Percentiles rank a stretch among this genome's conserved stretches.
These are phyloP conservation scores for Pseudoips prasinana DNA, from an alignment of 2,888 invertebrate species.

Conservation along the genomic window DNA sequence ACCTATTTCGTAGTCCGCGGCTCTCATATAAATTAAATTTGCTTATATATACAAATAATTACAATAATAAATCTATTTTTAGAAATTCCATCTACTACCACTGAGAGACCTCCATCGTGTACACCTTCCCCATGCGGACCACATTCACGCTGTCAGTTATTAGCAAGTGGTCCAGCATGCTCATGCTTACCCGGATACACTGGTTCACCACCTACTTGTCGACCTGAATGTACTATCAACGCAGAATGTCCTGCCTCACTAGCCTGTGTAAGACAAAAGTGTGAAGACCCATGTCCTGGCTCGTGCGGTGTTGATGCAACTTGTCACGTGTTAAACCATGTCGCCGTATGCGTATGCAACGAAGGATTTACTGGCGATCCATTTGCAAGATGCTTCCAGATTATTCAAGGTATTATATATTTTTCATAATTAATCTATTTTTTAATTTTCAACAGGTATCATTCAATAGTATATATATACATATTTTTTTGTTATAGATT, in stretches of 20 bases:
- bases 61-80: no score
- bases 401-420: constrained; percentile 65
- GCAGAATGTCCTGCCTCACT: constrained; percentile 90
- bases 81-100: constrained; percentile 67
- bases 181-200: constrained; percentile 89
- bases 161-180: constrained; percentile 88
- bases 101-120: constrained; percentile 88
- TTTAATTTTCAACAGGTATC: background rate
- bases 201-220: constrained; percentile 90
- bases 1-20: no score
- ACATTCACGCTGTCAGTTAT: constrained; percentile 89
- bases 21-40: no score
- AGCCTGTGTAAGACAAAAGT: constrained; percentile 90
- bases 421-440: background rate
- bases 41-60: no score
- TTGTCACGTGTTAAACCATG: constrained; percentile 90
- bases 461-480: background rate
- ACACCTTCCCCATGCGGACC: constrained; percentile 92
- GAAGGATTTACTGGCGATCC: constrained; percentile 91
- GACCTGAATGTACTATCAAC: constrained; percentile 90
- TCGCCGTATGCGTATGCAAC: constrained; percentile 90
- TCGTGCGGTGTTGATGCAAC: constrained; percentile 91
- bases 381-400: constrained; percentile 86
- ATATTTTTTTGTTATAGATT: constrained; percentile 48
- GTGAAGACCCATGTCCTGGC: constrained; percentile 91